These are phyloP conservation scores for Axea sp. DNA, from an alignment of 2,888 invertebrate genomes.

Conservation along the genomic window DNA sequence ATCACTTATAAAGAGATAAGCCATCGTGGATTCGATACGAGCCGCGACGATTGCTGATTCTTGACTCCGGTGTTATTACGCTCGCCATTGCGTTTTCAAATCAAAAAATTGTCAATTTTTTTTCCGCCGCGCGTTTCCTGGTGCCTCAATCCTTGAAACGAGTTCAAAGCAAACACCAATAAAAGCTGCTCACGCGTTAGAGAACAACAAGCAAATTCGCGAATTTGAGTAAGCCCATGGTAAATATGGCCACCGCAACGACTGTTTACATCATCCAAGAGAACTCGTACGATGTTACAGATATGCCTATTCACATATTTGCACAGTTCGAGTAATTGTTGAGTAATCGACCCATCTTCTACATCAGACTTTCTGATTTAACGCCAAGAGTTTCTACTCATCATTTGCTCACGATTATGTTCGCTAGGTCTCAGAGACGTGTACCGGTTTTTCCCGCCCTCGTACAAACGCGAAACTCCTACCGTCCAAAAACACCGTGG, in stretches of 20 bases:
- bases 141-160: neutral
- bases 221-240: conserved; percentile 52
- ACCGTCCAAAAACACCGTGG: too few relatives aligned
- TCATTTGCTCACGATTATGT: neutral
- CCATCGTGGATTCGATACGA: conserved; percentile 32
- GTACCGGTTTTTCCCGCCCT: too few relatives aligned
- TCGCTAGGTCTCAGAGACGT: neutral
- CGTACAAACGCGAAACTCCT: too few relatives aligned
- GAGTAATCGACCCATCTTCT: conserved; percentile 11
- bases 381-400: too few relatives aligned
- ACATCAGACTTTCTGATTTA: conserved; percentile 3
- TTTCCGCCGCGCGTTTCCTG: neutral
- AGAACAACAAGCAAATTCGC: conserved; percentile 30
- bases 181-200: conserved; percentile 29
- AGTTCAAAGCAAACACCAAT: conserved; percentile 31
- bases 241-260: conserved; percentile 50
- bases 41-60: too few relatives aligned
- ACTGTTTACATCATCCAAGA: conserved; percentile 41
- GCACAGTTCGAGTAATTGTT: conserved; percentile 36
- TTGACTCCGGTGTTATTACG: too few relatives aligned
- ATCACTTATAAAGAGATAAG: conserved; percentile 42
- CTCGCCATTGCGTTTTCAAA: too few relatives aligned
- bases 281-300: conserved; percentile 49
- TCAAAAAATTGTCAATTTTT: conserved; percentile 2
- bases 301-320: conserved; percentile 60